phyloP scores from a whole-genome alignment of 2,888 invertebrate genomes.

The Vesta saturnalis region DNA sequence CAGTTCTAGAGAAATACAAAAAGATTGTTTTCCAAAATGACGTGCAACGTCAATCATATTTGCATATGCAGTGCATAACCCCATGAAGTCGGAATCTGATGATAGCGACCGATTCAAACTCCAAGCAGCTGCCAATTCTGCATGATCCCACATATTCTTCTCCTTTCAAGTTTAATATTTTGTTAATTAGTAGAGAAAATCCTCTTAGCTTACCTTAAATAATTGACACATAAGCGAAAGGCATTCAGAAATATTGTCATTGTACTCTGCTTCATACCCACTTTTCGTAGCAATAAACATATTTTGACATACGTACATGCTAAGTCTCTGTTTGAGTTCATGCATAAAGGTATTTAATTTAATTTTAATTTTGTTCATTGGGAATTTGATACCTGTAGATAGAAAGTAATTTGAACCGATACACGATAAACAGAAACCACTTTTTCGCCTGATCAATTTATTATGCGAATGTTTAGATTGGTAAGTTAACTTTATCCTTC shows the following conservation, averaged over 20 bases:
- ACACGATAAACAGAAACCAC: too few species aligned
- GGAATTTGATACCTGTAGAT: slow-evolving; percentile 57
- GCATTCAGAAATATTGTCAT: slow-evolving; percentile 62
- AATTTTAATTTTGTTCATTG: slow-evolving; percentile 50
- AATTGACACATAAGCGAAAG: slow-evolving; percentile 59
- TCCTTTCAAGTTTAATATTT: too few species aligned
- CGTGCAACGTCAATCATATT: slow-evolving; percentile 63
- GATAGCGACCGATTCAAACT: slow-evolving; percentile 65
- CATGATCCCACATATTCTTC: slow-evolving; percentile 60
- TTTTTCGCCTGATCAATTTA: too few species aligned
- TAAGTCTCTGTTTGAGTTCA: slow-evolving; percentile 54
- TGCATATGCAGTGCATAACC: slow-evolving; percentile 66
- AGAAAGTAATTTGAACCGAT: not conserved
- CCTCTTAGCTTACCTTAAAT: slow-evolving; percentile 62
- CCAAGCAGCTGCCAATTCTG: slow-evolving; percentile 68
- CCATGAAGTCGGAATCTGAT: slow-evolving; percentile 65
- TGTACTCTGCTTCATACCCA: slow-evolving; percentile 59
- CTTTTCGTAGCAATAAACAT: slow-evolving; percentile 47
- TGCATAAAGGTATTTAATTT: slow-evolving; percentile 49
- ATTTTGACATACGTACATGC: slow-evolving; percentile 51
- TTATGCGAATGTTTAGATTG: too few species aligned
- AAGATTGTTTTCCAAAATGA: slow-evolving; percentile 49
- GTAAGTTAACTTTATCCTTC: too few species aligned
- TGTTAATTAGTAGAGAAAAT: too few species aligned
- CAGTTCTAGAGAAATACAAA: slow-evolving; percentile 58